Evolutionary conservation across 2,113 vertebrate genomes (phyloP).

Genomic region (Cyanoramphus novaezelandiae): DNA sequence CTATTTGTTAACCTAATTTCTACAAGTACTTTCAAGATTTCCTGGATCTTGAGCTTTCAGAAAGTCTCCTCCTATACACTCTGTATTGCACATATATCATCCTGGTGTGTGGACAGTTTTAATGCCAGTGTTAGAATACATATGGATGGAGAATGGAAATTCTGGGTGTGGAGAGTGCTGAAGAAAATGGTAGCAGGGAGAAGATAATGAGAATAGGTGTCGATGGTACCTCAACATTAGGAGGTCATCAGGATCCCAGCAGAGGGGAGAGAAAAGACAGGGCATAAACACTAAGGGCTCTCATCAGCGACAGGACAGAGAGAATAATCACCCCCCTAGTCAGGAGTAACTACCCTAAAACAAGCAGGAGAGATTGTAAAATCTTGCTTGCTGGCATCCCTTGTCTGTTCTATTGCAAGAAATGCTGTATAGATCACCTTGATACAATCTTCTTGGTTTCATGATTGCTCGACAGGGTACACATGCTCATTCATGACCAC

Average conservation of each 20-base stretch:
- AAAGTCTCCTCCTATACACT: neutral
- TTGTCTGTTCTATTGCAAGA: neutral
- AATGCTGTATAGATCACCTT: neutral
- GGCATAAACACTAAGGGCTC: neutral
- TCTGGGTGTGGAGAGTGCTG: neutral
- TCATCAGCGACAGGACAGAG: neutral
- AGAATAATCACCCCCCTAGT: neutral
- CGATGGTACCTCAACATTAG: neutral
- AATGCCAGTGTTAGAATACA: neutral
- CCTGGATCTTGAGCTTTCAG: neutral
- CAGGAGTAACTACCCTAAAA: neutral
- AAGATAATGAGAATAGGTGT: neutral
- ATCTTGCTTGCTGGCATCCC: neutral
- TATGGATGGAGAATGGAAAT: neutral
- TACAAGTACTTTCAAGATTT: neutral
- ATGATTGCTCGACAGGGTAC: neutral
- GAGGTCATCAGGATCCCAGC: fast-evolving
- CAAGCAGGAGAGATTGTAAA: neutral
- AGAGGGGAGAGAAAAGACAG: neutral
- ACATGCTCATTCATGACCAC: neutral
- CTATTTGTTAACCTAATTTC: neutral
- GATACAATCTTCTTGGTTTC: neutral
- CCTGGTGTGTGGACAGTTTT: neutral
- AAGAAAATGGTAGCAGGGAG: neutral
- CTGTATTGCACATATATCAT: neutral